phyloP scores from a whole-genome alignment of 2,113 vertebrate genomes.

The Gasterosteus nipponicus region DNA sequence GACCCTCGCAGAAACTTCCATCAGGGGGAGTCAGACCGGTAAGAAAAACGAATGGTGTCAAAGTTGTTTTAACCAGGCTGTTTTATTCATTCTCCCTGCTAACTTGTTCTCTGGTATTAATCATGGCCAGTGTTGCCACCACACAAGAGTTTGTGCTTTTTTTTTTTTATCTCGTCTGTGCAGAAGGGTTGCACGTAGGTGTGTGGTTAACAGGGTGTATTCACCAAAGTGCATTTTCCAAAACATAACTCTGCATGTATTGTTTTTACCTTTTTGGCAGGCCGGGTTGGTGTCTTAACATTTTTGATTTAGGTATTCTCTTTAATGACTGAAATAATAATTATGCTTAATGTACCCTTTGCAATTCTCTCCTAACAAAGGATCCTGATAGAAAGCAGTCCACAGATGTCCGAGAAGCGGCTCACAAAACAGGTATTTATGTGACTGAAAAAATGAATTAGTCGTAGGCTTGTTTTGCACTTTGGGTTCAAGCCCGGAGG shows the following conservation, averaged over 20 bases:
- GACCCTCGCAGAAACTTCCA: conserved; percentile 74
- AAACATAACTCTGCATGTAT: neutral
- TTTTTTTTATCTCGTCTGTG: conserved; percentile 45
- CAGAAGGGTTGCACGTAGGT: conserved; percentile 46
- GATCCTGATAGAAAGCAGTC: conserved; percentile 73
- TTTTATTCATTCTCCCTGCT: neutral
- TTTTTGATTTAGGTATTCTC: neutral
- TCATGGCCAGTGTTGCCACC: conserved; percentile 63
- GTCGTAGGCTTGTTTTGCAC: neutral
- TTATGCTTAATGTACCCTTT: conserved; percentile 12
- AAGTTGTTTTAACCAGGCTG: neutral
- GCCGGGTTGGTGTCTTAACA: neutral
- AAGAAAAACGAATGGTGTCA: conserved; percentile 82
- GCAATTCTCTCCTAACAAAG: conserved; percentile 49
- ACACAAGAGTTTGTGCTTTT: conserved; percentile 66
- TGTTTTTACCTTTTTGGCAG: neutral
- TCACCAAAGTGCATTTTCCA: conserved; percentile 4
- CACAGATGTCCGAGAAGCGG: conserved; percentile 63
- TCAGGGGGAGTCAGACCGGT: conserved; percentile 86
- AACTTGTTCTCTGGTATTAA: conserved; percentile 63
- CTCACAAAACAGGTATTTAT: conserved; percentile 75
- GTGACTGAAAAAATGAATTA: conserved; percentile 3
- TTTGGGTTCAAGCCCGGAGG: conserved; percentile 6
- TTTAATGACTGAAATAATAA: neutral
- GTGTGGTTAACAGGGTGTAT: conserved; percentile 34